These are phyloP conservation scores for Antheraea yamamai DNA, from an alignment of 2,888 invertebrate species.

Conservation along the genomic window DNA sequence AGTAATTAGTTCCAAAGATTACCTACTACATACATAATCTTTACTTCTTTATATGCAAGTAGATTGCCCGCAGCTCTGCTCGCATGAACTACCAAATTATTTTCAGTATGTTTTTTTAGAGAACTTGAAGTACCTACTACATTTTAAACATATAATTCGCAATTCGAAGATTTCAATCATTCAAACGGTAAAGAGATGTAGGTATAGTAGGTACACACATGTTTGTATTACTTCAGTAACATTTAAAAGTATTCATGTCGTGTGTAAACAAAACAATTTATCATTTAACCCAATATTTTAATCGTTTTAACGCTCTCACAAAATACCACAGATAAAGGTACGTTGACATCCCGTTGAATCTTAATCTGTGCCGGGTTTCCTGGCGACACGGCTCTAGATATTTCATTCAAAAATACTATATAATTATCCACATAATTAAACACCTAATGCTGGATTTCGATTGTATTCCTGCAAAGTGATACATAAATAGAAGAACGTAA, in stretches of 20 bases:
- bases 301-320: slow-evolving; percentile 18
- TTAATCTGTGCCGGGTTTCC: slow-evolving; percentile 17
- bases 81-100: too few relatives aligned
- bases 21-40: too few relatives aligned
- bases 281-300: slow-evolving; percentile 7
- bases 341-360: slow-evolving; percentile 16
- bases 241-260: background rate
- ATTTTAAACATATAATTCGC: too few relatives aligned
- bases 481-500: background rate
- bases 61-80: too few relatives aligned
- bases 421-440: background rate
- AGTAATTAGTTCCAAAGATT: too few relatives aligned
- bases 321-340: slow-evolving; percentile 18
- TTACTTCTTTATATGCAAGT: too few relatives aligned
- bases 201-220: background rate
- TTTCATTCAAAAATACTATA: background rate
- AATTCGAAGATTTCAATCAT: background rate
- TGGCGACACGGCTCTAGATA: background rate
- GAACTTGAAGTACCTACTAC: too few relatives aligned
- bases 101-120: too few relatives aligned
- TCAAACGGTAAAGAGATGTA: background rate
- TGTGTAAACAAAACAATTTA: background rate
- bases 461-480: background rate
- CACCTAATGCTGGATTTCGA: background rate
- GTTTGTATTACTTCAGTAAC: background rate